These are phyloP conservation scores for Teleiodes luculella DNA, from an alignment of 2,888 invertebrate species.

Conservation along the genomic window DNA sequence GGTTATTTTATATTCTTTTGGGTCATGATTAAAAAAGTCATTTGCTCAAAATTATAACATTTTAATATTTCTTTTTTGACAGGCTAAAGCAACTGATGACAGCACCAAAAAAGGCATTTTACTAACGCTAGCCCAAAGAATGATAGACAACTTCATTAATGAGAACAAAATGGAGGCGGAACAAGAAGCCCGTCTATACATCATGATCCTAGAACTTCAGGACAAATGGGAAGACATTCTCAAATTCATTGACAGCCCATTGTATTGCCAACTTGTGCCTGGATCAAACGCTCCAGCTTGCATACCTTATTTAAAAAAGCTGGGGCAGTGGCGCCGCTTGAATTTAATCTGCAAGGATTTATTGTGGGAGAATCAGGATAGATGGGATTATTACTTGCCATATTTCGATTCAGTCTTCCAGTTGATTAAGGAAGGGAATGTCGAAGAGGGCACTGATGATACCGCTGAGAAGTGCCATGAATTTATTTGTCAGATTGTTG, in stretches of 20 bases:
- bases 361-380: slow-evolving; percentile 84
- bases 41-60: neutral
- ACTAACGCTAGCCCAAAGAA: slow-evolving; percentile 92
- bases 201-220: slow-evolving; percentile 88
- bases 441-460: slow-evolving; percentile 53
- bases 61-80: slow-evolving; percentile 15
- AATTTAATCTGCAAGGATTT: slow-evolving; percentile 86
- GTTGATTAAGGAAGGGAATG: slow-evolving; percentile 62
- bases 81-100: slow-evolving; percentile 71
- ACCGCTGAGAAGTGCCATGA: slow-evolving; percentile 68
- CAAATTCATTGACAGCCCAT: slow-evolving; percentile 86
- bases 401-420: slow-evolving; percentile 85
- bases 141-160: slow-evolving; percentile 93
- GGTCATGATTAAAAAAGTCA: neutral
- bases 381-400: slow-evolving; percentile 86
- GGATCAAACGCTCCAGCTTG: slow-evolving; percentile 83
- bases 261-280: slow-evolving; percentile 83
- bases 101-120: slow-evolving; percentile 82
- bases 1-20: too few relatives aligned
- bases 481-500: slow-evolving; percentile 71
- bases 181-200: slow-evolving; percentile 94
- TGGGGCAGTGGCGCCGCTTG: slow-evolving; percentile 86
- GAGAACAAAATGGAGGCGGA: slow-evolving; percentile 95
- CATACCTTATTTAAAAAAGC: slow-evolving; percentile 84
- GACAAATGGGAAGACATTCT: slow-evolving; percentile 90